phyloP scores from a whole-genome alignment of 1,140 invertebrate genomes.

The Drosophila micromelanica region DNA sequence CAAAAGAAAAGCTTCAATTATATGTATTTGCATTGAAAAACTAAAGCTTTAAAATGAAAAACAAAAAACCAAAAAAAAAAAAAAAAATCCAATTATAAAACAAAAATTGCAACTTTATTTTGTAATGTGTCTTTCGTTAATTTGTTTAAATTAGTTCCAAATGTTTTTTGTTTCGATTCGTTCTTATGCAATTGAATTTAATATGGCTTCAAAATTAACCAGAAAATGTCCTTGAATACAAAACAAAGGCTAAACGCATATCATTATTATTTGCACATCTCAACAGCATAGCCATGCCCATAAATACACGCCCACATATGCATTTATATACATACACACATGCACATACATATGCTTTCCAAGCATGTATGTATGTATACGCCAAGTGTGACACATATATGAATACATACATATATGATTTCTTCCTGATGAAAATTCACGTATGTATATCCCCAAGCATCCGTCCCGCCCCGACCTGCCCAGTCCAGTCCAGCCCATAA shows the following conservation, averaged over 20 bases:
- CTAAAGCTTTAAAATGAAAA: conserved; percentile 11
- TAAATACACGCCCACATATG: background rate
- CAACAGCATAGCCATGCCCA: background rate
- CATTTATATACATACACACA: background rate
- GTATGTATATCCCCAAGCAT: conserved; percentile 1
- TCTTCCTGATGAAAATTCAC: background rate
- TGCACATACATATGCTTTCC: background rate
- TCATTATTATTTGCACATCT: conserved; percentile 16
- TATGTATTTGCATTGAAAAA: conserved; percentile 45
- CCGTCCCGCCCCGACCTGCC: background rate
- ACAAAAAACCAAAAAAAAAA: conserved; percentile 11
- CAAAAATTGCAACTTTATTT: conserved; percentile 49
- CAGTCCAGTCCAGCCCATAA: too few species aligned
- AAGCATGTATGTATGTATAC: background rate
- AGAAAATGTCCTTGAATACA: background rate
- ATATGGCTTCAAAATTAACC: conserved; percentile 24
- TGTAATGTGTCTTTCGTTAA: conserved; percentile 54
- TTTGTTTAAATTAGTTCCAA: conserved; percentile 30
- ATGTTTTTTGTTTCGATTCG: conserved; percentile 16
- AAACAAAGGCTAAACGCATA: conserved; percentile 10
- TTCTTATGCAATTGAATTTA: conserved; percentile 12
- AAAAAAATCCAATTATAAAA: conserved; percentile 48
- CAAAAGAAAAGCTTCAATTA: conserved; percentile 46
- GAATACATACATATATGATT: conserved; percentile 1
- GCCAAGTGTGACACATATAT: background rate